Evolutionary conservation across 2,113 vertebrate genomes (phyloP), one percentile per base, ranked within the genome.

Genomic region (Orientallactaga bullata): DNA sequence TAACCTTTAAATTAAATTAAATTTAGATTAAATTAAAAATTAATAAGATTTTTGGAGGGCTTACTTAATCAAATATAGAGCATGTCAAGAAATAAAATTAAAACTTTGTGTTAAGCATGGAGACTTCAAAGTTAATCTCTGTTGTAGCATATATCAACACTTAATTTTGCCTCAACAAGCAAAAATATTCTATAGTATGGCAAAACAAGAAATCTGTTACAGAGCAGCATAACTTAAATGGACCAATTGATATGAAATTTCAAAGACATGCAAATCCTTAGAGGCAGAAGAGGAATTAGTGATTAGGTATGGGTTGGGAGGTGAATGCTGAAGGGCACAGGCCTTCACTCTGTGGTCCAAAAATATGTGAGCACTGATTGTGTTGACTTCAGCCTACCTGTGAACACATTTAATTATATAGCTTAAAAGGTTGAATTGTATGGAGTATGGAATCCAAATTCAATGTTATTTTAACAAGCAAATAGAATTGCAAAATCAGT

Each of bases 71-170:
- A 66, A 85, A 68, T 39, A 37, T 77, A 23, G 23, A 1, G 1
- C 13, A 0, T 88, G 17, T 47, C 55, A 93, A 66, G 28, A 94
- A 94, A 77, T 18, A 76, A 17, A 73, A 18, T 95, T 77, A 85
- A 69, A 35, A 16, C 2, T 79, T 85, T 85, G 37, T 2, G 81
- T 66, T 86, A 18, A 92, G 69, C 12, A 47, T 26, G 26, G 61
- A 55, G 2, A 18, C 51, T 92, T 74, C 12, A 47, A 65, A 5
- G 3, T 65, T 39, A 7, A 24, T 23, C 16, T 82, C 26, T 65
- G 13, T 24, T 55, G 13, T 32, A 78, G 15, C 0, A 37, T 69
- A 21, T 74, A 35, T 69, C 15, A 26, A 24, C n/a, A 37, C 1
- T 74, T 68, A 7, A 2, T 11, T 76, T 81, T 5, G 3, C 37